Evolutionary conservation across 2,113 vertebrate genomes (phyloP).

Genomic region (Ornithorhynchus anatinus): DNA sequence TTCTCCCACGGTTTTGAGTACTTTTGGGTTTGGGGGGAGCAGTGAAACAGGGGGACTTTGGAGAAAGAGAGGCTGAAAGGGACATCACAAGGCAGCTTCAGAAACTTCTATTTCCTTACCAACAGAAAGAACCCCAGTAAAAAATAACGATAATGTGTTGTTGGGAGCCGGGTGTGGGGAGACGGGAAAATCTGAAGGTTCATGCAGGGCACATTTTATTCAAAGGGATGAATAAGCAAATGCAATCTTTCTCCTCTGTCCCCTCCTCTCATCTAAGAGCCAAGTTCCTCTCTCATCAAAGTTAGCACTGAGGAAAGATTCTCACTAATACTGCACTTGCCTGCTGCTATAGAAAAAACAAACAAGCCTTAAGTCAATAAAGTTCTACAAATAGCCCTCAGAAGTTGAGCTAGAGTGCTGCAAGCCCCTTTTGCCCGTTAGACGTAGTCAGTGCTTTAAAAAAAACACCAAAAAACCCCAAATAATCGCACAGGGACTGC

Average conservation of each 20-base stretch:
- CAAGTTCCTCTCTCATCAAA: neutral
- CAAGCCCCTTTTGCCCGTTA: slow-evolving; percentile 44
- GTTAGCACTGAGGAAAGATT: neutral
- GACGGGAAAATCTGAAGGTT: neutral
- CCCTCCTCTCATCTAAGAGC: neutral
- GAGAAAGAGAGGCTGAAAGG: neutral
- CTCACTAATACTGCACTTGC: neutral
- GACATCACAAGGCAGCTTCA: slow-evolving; percentile 1
- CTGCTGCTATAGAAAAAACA: neutral
- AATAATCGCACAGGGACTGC: neutral
- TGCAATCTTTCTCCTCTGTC: neutral
- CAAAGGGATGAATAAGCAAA: neutral
- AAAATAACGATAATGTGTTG: too few relatives aligned
- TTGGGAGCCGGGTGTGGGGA: too few relatives aligned
- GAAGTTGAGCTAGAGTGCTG: slow-evolving; percentile 30
- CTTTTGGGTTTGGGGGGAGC: too few relatives aligned
- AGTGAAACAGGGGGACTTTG: neutral
- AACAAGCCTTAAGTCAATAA: slow-evolving; percentile 22
- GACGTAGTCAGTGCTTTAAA: slow-evolving; percentile 23
- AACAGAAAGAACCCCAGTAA: neutral
- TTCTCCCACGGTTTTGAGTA: too few relatives aligned
- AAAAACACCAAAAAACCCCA: slow-evolving; percentile 22
- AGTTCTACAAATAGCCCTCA: slow-evolving; percentile 41
- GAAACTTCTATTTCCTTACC: neutral
- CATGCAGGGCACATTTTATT: neutral